phyloP scores from a whole-genome alignment of 2,113 vertebrate species.

The Melanerpes formicivorus region DNA sequence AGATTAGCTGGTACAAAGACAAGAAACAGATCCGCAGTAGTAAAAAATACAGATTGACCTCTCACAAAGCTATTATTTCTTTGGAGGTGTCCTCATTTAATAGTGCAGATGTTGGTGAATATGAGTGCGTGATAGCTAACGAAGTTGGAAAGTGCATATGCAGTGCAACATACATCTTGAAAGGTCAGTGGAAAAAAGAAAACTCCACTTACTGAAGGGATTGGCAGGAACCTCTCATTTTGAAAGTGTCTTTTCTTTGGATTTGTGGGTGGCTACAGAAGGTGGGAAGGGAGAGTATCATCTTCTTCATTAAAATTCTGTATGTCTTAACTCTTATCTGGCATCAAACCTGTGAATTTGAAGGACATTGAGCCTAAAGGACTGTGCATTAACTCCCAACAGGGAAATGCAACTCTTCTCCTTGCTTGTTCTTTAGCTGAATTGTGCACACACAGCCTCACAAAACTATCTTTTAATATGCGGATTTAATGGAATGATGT shows the following conservation, averaged over 20 bases:
- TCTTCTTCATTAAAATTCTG: slow-evolving; percentile 23
- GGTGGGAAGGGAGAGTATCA: neutral
- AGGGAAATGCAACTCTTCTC: neutral
- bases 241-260: neutral
- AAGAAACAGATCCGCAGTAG: slow-evolving; percentile 90
- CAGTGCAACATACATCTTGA: slow-evolving; percentile 86
- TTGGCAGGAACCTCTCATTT: neutral
- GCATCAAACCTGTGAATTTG: neutral
- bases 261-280: neutral
- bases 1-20: slow-evolving; percentile 95
- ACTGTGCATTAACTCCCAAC: neutral
- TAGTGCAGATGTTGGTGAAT: slow-evolving; percentile 92
- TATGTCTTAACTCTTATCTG: neutral
- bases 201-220: neutral
- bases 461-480: neutral
- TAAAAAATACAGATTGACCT: slow-evolving; percentile 87
- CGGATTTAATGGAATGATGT: neutral
- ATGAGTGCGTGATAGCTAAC: slow-evolving; percentile 93
- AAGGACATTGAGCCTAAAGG: neutral
- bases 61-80: slow-evolving; percentile 84
- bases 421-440: neutral
- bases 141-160: slow-evolving; percentile 93
- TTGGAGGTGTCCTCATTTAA: slow-evolving; percentile 94
- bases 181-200: slow-evolving; percentile 86
- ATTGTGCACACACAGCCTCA: neutral